Conservation (phyloP, 2,797 vertebrate genomes). For the Xyrichtys novacula region DNA sequence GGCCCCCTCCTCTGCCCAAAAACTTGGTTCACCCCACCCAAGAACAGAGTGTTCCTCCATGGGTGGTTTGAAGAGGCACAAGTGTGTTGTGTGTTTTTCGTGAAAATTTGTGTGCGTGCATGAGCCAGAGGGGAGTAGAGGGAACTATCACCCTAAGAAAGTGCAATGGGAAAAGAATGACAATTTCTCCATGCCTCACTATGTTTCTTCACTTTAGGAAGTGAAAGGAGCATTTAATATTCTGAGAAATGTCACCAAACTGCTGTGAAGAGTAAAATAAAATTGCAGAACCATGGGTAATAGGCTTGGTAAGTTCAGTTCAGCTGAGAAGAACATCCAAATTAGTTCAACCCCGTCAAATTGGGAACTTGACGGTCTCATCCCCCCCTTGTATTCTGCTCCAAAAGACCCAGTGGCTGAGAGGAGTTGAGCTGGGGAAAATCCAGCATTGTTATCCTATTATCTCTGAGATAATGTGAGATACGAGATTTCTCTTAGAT, state of each 20-base stretch:
- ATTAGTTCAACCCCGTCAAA: conserved; percentile 70
- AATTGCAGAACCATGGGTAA: conserved; percentile 45
- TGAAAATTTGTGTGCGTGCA: conserved; percentile 56
- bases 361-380: conserved; percentile 62
- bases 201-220: conserved; percentile 39
- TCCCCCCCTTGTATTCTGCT: conserved; percentile 56
- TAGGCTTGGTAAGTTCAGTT: conserved; percentile 64
- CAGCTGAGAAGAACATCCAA: conserved; percentile 62
- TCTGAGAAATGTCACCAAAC: conserved; percentile 51
- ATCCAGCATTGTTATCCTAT: conserved; percentile 75
- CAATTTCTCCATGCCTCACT: conserved; percentile 34
- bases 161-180: conserved; percentile 60
- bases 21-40: conserved; percentile 70
- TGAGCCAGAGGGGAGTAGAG: conserved; percentile 56
- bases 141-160: conserved; percentile 67
- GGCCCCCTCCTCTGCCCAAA: conserved; percentile 59
- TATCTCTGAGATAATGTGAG: conserved; percentile 75
- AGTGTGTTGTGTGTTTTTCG: conserved; percentile 63
- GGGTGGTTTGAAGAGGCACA: conserved; percentile 71
- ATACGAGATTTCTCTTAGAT: conserved; percentile 70
- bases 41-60: conserved; percentile 80
- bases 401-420: conserved; percentile 53
- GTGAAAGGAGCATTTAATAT: conserved; percentile 46
- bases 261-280: conserved; percentile 13
- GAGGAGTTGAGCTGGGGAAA: conserved; percentile 56